A percentile compares a stretch with the other conserved stretches of the same genome.
Evolutionary conservation across 2,888 invertebrate species (phyloP).

Genomic region (Aporophyla nigra): DNA sequence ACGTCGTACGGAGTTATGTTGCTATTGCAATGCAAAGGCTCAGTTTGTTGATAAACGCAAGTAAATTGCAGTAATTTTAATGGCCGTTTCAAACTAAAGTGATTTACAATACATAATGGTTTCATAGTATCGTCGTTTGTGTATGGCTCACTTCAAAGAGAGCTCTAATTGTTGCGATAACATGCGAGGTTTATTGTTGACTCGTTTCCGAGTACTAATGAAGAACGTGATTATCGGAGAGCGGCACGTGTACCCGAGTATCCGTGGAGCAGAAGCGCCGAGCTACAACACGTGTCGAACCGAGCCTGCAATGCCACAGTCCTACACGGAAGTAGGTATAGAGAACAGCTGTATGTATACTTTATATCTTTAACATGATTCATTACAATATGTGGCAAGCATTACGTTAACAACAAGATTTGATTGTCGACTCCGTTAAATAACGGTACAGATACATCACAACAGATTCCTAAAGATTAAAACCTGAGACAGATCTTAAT

Average conservation of each 20-base stretch:
- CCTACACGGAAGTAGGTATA: conserved; percentile 65
- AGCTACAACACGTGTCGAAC: conserved; percentile 71
- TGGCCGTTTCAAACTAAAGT: conserved; percentile 41
- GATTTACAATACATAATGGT: conserved; percentile 57
- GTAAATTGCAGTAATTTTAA: conserved; percentile 57
- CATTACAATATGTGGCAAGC: conserved; percentile 30
- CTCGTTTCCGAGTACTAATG: conserved; percentile 74
- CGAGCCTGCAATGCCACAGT: conserved; percentile 65
- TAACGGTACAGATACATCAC: conserved; percentile 74
- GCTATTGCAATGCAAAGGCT: conserved; percentile 25
- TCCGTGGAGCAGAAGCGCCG: conserved; percentile 47
- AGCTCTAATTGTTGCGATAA: conserved; percentile 70
- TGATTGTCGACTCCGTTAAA: conserved; percentile 72
- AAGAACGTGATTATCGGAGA: conserved; percentile 74
- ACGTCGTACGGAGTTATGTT: conserved; percentile 11
- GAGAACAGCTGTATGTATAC: conserved; percentile 50
- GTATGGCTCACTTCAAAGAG: conserved; percentile 59
- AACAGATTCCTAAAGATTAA: conserved; percentile 73
- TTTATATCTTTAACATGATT: conserved; percentile 34
- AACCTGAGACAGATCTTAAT: conserved; percentile 83
- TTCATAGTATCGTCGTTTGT: conserved; percentile 56
- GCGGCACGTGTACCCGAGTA: conserved; percentile 71
- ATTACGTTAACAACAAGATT: conserved; percentile 51
- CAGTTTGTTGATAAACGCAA: conserved; percentile 54
- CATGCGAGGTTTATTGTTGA: conserved; percentile 74